Percentiles rank a stretch among this genome's conserved stretches.
phyloP scores from a whole-genome alignment of 2,113 vertebrate genomes.

The Oxyruncus cristatus region DNA sequence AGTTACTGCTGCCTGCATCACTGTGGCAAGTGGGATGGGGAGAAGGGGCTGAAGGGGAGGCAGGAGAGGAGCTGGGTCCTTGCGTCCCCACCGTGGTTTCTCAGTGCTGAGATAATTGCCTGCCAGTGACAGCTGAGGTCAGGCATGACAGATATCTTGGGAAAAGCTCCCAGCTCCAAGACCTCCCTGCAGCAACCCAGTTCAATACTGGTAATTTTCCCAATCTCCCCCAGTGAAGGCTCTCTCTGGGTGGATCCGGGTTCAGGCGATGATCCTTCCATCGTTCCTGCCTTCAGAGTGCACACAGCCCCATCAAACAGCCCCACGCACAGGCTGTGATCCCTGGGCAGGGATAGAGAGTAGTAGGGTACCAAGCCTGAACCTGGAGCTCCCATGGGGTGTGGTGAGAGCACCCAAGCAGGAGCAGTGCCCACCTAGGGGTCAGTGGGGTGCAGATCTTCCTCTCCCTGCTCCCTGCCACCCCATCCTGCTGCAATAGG shows the following conservation, averaged over 20 bases:
- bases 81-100: not conserved
- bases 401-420: not conserved
- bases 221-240: not conserved
- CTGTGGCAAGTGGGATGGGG: not conserved
- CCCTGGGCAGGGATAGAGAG: not conserved
- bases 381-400: not conserved
- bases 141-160: slow-evolving; percentile 32
- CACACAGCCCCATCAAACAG: not conserved
- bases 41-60: not conserved
- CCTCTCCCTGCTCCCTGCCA: not conserved
- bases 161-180: not conserved
- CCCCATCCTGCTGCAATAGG: not conserved
- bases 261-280: accelerated
- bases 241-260: not conserved
- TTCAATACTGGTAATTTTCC: not conserved
- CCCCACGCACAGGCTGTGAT: accelerated
- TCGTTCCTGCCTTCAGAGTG: not conserved
- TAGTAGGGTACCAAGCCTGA: not conserved
- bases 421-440: not conserved
- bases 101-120: slow-evolving; percentile 48
- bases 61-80: not conserved
- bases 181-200: not conserved
- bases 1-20: not conserved
- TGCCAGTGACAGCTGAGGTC: slow-evolving; percentile 58
- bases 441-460: not conserved